These are phyloP conservation scores for Aldrovandia affinis DNA, from an alignment of 2,797 vertebrate species.

Conservation along the genomic window DNA sequence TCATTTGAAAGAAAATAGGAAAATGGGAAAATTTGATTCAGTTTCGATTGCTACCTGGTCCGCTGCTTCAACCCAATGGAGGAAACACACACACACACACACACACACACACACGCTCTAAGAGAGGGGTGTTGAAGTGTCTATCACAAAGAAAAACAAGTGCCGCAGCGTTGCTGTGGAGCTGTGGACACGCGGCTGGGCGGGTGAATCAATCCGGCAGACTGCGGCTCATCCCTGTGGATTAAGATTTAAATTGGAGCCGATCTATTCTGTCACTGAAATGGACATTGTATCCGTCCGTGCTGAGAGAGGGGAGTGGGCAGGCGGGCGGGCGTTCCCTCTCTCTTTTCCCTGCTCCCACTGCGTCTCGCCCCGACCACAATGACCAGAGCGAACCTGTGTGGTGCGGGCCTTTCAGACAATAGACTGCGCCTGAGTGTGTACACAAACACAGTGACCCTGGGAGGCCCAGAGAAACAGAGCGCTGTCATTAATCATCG, in stretches of 20 bases:
- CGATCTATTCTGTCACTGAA: slow-evolving; percentile 48
- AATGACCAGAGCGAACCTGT: slow-evolving; percentile 24
- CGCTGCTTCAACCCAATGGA: neutral
- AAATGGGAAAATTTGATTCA: neutral
- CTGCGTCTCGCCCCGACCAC: slow-evolving; percentile 44
- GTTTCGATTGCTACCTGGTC: neutral
- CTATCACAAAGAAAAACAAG: slow-evolving; percentile 44
- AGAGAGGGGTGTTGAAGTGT: slow-evolving; percentile 37
- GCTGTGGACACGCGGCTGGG: slow-evolving; percentile 39
- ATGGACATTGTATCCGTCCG: slow-evolving; percentile 29
- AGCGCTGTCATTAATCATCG: slow-evolving; percentile 32
- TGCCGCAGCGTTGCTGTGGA: slow-evolving; percentile 1
- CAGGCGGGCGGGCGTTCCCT: slow-evolving; percentile 42
- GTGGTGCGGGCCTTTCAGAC: slow-evolving; percentile 2
- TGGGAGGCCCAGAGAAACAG: slow-evolving; percentile 23
- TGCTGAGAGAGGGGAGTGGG: slow-evolving; percentile 41
- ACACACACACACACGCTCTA: neutral
- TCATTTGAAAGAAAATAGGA: neutral
- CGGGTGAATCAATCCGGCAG: slow-evolving; percentile 39
- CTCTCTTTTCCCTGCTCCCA: slow-evolving; percentile 51
- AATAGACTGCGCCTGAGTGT: slow-evolving; percentile 13
- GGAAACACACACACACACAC: neutral
- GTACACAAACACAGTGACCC: slow-evolving; percentile 30
- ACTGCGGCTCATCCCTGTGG: slow-evolving; percentile 48
- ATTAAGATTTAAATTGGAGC: slow-evolving; percentile 60